Percentiles rank a stretch among this genome's conserved stretches.
Evolutionary conservation across 2,888 invertebrate genomes (phyloP).

Genomic region (Acleris sparsana): DNA sequence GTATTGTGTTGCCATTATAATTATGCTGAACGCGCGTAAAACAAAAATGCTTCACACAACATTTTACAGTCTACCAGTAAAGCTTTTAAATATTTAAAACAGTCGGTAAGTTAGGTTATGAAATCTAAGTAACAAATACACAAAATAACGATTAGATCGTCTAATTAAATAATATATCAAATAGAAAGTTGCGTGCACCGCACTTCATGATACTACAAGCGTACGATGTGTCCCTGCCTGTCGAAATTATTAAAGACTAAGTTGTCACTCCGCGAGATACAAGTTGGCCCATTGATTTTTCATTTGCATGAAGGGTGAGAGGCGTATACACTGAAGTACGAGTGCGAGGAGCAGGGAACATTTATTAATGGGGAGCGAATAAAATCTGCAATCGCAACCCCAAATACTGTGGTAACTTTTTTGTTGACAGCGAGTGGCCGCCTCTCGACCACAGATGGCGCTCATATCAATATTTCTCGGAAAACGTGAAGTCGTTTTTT

Average conservation of each 20-base stretch:
- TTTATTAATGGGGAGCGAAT: constrained; percentile 37
- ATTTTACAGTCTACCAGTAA: too few species aligned
- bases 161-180: too few species aligned
- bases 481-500: neutral
- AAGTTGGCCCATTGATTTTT: constrained; percentile 46
- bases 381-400: constrained; percentile 37
- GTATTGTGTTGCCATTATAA: too few species aligned
- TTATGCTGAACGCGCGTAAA: too few species aligned
- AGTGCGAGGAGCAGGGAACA: constrained; percentile 38
- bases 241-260: neutral
- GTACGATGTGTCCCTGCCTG: too few species aligned
- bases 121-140: too few species aligned
- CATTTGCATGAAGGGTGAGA: constrained; percentile 45
- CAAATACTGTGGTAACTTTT: constrained; percentile 31
- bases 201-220: too few species aligned
- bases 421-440: constrained; percentile 31
- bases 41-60: too few species aligned
- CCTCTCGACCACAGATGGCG: constrained; percentile 18
- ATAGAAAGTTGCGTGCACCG: too few species aligned
- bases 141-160: too few species aligned
- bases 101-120: too few species aligned
- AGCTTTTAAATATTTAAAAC: too few species aligned
- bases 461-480: constrained; percentile 6
- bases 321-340: constrained; percentile 13
- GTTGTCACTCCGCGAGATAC: constrained; percentile 18